Conservation (phyloP, 2,797 vertebrate species). For the Glossophaga mutica region DNA sequence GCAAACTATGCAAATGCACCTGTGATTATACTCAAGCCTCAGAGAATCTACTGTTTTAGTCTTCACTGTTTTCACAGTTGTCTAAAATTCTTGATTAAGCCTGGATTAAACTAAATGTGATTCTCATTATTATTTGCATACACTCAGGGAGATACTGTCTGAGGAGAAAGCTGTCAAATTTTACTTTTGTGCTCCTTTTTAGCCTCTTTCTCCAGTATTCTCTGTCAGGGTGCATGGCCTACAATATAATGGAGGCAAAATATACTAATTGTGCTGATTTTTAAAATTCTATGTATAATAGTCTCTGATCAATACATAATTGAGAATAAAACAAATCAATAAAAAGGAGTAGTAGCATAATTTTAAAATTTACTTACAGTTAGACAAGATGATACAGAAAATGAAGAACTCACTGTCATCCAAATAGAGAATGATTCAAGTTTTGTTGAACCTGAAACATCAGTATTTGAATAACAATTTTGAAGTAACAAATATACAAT, state of each 20-base stretch:
- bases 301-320: neutral
- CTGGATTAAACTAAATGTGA: neutral
- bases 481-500: neutral
- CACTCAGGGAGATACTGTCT: neutral
- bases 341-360: neutral
- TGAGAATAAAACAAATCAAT: neutral
- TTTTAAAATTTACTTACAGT: neutral
- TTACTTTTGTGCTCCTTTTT: neutral
- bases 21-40: neutral
- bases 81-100: neutral
- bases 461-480: neutral
- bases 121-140: neutral
- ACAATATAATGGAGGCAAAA: neutral
- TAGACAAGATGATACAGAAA: neutral
- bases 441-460: neutral
- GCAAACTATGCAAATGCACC: neutral
- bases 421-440: neutral
- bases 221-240: neutral
- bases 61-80: neutral
- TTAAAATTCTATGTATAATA: neutral
- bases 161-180: neutral
- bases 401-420: neutral
- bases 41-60: neutral
- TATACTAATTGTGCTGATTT: neutral
- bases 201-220: neutral